Base-by-base conservation (phyloP, 2,113 vertebrate species). In the Hystrix brachyura region DNA sequence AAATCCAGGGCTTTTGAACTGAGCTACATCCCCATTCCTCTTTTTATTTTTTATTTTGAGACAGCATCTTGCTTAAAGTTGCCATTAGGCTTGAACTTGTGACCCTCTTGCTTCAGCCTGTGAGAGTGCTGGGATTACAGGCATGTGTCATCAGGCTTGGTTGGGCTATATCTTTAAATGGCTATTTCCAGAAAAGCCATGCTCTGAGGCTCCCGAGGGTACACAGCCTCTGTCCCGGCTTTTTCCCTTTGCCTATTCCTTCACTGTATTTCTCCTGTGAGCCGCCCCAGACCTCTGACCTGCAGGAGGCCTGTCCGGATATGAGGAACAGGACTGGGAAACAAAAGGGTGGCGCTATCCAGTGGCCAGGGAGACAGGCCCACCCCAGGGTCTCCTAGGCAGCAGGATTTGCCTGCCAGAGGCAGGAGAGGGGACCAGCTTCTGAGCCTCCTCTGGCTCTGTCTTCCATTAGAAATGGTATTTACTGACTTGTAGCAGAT, bases 321-420 rank as follows among this genome's bases (percentile, higher is more conserved):
- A 0, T 6, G 15, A 13, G 1, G 14, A 13, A 0, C 4, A 12
- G 32, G 34, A 43, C 14, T 0, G 46, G 43, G 4, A 8, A 34
- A 71, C 2, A 18, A 21, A 5, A 32, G 60, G 4, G 4, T 0
- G 64, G 46, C 23, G 15, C 14, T 25, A 21, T 43, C 4, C 18
- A 10, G 65, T 48, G 51, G 38, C n/a, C 23, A 23, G 48, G 71
- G 29, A n/a, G 64, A 51, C 25, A 51, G 53, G 27, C 8, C 79
- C 34, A 3, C 23, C 57, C 25, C 27, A 82, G 51, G 43, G 21
- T 25, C 51, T 38, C 38, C 34, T n/a, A 29, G 8, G 21, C 53
- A 18, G 10, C 34, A 32, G 71, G 25, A 18, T 23, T 62, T 60
- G 69, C 48, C 17, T 27, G 71, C 38, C 25, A 12, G 55, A 13